A percentile compares a stretch with the other conserved stretches of the same genome.
These are phyloP conservation scores for Agonopterix arenella DNA, from an alignment of 2,888 invertebrate genomes.

Conservation along the genomic window DNA sequence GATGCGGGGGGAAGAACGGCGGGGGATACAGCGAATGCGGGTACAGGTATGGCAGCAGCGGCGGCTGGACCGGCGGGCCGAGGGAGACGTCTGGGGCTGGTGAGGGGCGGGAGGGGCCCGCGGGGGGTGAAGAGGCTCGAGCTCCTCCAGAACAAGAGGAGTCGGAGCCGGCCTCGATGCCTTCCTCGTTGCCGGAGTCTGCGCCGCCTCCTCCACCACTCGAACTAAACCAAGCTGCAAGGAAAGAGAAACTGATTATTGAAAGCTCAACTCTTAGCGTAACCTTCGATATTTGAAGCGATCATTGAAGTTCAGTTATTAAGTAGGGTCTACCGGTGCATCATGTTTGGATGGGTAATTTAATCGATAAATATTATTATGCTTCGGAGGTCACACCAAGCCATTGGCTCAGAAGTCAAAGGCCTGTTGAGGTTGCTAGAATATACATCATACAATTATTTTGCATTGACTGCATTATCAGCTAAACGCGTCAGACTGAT, in stretches of 20 bases:
- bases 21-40: constrained; percentile 92
- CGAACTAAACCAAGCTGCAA: constrained; percentile 81
- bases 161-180: constrained; percentile 81
- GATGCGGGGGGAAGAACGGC: constrained; percentile 84
- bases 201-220: constrained; percentile 73
- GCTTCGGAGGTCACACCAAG: too few relatives aligned
- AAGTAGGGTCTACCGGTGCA: too few relatives aligned
- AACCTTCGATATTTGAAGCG: neutral
- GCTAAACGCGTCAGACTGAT: too few relatives aligned
- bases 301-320: too few relatives aligned
- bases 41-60: constrained; percentile 95
- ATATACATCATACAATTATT: too few relatives aligned
- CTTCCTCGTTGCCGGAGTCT: constrained; percentile 80
- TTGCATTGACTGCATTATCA: too few relatives aligned
- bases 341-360: too few relatives aligned
- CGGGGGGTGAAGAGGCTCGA: constrained; percentile 70
- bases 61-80: constrained; percentile 95
- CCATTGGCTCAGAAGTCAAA: too few relatives aligned
- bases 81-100: constrained; percentile 96
- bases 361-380: too few relatives aligned
- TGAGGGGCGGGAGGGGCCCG: constrained; percentile 80
- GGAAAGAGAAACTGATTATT: constrained; percentile 2
- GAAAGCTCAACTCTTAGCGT: neutral
- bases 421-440: too few relatives aligned
- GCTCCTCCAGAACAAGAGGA: constrained; percentile 84